Base-by-base conservation (phyloP, 1,140 invertebrate genomes). In the Hyposmocoma kahamanoa region DNA sequence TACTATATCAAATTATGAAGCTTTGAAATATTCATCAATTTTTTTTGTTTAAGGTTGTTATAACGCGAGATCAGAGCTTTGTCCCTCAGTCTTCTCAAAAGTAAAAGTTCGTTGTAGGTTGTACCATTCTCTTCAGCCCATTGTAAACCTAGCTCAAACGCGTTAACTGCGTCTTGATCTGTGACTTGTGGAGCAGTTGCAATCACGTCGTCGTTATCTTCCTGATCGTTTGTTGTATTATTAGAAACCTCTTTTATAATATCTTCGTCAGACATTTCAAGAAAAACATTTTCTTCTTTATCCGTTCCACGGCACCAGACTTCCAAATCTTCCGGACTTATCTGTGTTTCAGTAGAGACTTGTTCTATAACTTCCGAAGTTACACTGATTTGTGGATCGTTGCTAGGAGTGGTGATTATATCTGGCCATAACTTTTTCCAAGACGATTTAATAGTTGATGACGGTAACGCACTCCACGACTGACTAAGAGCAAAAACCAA, bases 51-150 rank as follows among this genome's bases (percentile, higher is more conserved):
- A 53, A 66, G 8, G 38, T 67, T 62, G 50, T 62, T 67, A 30
- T 36, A 67, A 59, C 50, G 54, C 60, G 54, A 69, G 39, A n/a
- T n/a, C n/a, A n/a, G n/a, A n/a, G n/a, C n/a, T n/a, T n/a, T n/a
- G n/a, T n/a, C n/a, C n/a, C n/a, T n/a, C n/a, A n/a, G n/a, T n/a
- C n/a, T n/a, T n/a, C n/a, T n/a, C n/a, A n/a, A n/a, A n/a, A n/a
- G n/a, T n/a, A n/a, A n/a, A 61, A 71, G 59, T 64, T 75, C 66
- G 52, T 66, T 67, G 59, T 59, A 57, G 48, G 62, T 62, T 58
- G 47, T 19, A 61, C 59, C 60, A 62, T 72, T 71, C 32, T 67
- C 65, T 69, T 72, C 67, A 69, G 62, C 69, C 62, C 65, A 72
- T 67, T 72, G 58, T 30, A 72, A 62, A 66, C 66, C 48, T 32